Evolutionary conservation across 2,113 vertebrate species (phyloP).

Genomic region (Cololabis saira): DNA sequence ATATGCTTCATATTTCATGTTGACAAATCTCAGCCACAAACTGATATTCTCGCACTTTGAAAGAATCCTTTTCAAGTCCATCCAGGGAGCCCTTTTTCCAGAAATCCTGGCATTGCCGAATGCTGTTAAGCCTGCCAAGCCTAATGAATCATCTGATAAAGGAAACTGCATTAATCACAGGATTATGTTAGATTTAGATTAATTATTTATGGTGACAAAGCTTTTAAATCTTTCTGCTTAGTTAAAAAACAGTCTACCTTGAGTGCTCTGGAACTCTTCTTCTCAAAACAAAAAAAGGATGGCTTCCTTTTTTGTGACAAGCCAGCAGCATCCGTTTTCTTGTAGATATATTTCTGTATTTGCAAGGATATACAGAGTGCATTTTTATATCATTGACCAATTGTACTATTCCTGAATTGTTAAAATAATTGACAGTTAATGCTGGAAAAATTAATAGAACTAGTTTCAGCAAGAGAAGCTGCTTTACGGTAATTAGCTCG

Average conservation of each 20-base stretch:
- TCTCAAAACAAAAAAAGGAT: neutral
- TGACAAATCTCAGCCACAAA: slow-evolving; percentile 55
- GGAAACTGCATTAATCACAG: slow-evolving; percentile 52
- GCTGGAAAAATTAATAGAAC: no score
- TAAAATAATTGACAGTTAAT: no score
- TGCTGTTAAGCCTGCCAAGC: slow-evolving; percentile 26
- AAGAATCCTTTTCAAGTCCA: slow-evolving; percentile 59
- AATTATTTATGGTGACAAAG: slow-evolving; percentile 36
- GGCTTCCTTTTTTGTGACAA: slow-evolving; percentile 16
- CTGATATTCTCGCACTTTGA: slow-evolving; percentile 46
- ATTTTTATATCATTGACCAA: no score
- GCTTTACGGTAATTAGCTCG: no score
- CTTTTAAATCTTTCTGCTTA: slow-evolving; percentile 30
- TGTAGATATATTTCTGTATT: slow-evolving; percentile 2
- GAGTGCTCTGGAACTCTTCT: slow-evolving; percentile 3
- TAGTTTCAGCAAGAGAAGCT: no score
- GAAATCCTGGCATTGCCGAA: slow-evolving; percentile 25
- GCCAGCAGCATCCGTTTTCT: slow-evolving; percentile 7
- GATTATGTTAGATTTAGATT: slow-evolving; percentile 49
- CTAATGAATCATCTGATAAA: slow-evolving; percentile 59
- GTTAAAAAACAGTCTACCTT: slow-evolving; percentile 24
- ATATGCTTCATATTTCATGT: slow-evolving; percentile 51
- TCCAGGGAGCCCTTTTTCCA: slow-evolving; percentile 41
- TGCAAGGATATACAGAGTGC: neutral
- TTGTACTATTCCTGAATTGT: no score